A percentile compares a stretch with the other conserved stretches of the same genome.
Conservation (phyloP, 2,888 invertebrate species). For the Callyntrura guangdongensis region DNA sequence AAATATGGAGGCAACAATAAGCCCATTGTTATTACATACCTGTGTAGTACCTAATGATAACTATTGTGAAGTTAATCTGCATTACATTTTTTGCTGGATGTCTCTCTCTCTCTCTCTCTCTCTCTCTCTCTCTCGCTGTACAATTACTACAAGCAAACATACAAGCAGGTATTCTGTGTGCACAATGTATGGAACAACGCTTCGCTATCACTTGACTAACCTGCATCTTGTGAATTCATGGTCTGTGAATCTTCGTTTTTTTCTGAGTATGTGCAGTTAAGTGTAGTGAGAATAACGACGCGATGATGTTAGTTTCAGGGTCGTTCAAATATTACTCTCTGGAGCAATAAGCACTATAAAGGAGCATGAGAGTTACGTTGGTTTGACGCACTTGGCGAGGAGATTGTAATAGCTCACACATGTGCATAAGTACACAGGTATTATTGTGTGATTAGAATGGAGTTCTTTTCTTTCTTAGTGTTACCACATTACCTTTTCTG, state of each 20-base stretch:
- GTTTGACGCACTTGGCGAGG: conserved; percentile 70
- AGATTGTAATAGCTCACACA: conserved; percentile 73
- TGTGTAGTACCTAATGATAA: conserved; percentile 51
- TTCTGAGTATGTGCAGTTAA: conserved; percentile 61
- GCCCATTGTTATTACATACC: conserved; percentile 66
- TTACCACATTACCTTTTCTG: conserved; percentile 68
- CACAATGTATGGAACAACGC: conserved; percentile 41
- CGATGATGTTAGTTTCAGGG: conserved; percentile 73
- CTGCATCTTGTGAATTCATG: conserved; percentile 76
- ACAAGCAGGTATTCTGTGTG: conserved; percentile 9
- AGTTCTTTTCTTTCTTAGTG: conserved; percentile 47
- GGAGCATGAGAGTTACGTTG: conserved; percentile 62
- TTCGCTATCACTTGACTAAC: conserved; percentile 68
- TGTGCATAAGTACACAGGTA: conserved; percentile 35
- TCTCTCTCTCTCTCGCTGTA: no score
- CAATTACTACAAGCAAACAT: conserved; percentile 14
- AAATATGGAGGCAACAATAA: conserved; percentile 70
- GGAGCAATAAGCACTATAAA: conserved; percentile 70
- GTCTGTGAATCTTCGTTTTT: conserved; percentile 77
- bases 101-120: background rate
- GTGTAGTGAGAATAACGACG: conserved; percentile 66
- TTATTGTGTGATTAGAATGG: conserved; percentile 36
- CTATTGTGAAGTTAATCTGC: conserved; percentile 68
- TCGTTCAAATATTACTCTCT: conserved; percentile 69
- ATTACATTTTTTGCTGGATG: conserved; percentile 52